These are phyloP conservation scores for Pentamera pediparva DNA, from an alignment of 53 echinoderm and acorn worm species.

Conservation along the genomic window DNA sequence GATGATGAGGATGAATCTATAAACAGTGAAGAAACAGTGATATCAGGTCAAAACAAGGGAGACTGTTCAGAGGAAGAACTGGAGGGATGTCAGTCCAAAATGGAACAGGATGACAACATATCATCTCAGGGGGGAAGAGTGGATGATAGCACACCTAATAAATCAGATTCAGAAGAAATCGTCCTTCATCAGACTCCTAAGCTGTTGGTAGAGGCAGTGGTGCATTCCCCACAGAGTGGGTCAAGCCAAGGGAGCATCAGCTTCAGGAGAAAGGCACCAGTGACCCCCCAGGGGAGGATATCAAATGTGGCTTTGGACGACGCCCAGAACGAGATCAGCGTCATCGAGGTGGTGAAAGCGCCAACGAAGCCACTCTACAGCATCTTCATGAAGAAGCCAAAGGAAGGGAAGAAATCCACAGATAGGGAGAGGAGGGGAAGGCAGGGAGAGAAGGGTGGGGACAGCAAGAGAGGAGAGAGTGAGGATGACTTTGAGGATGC, in stretches of 20 bases:
- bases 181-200: slow-evolving; percentile 7
- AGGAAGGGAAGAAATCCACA: not conserved
- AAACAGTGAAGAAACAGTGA: too few relatives aligned
- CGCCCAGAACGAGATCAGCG: slow-evolving; percentile 4
- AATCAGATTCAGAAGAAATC: too few relatives aligned
- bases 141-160: too few relatives aligned
- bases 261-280: not conserved
- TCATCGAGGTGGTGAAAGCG: slow-evolving; percentile 31
- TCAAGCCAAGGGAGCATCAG: not conserved
- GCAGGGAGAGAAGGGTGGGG: not conserved
- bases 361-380: slow-evolving; percentile 50
- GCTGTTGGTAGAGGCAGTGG: not conserved
- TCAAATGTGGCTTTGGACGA: slow-evolving; percentile 59
- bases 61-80: too few relatives aligned
- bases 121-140: too few relatives aligned
- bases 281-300: slow-evolving; percentile 15
- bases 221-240: not conserved
- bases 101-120: too few relatives aligned
- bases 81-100: too few relatives aligned
- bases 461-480: not conserved
- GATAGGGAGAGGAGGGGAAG: not conserved
- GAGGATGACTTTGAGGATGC: not conserved
- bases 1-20: too few relatives aligned
- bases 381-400: slow-evolving; percentile 66
- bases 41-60: too few relatives aligned